A percentile compares a stretch with the other conserved stretches of the same genome.
Conservation (phyloP, 2,113 vertebrate species). For the Ivindomyrus marchei region DNA sequence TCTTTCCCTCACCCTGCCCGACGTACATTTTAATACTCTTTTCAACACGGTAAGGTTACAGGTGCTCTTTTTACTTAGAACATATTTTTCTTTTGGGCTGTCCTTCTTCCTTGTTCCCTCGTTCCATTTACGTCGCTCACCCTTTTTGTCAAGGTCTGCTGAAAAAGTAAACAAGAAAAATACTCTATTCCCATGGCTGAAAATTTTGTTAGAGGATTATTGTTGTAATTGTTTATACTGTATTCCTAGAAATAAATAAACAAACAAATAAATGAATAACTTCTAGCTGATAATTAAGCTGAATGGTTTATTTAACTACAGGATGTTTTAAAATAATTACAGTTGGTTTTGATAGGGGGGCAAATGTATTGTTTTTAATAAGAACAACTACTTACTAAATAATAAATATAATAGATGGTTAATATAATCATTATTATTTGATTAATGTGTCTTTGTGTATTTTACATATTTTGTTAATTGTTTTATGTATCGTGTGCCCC, state of each 20-base stretch:
- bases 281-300: not conserved
- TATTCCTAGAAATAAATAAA: not conserved
- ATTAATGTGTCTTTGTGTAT: not conserved
- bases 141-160: not conserved
- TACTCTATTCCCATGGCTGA: not conserved
- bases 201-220: not conserved
- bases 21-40: constrained; percentile 11
- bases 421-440: not conserved
- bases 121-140: constrained; percentile 6
- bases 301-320: not conserved
- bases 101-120: not conserved
- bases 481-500: not conserved
- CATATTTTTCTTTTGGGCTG: not conserved
- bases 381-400: not conserved
- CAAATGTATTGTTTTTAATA: not conserved
- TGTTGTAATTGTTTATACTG: not conserved
- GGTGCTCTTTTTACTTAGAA: not conserved
- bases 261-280: not conserved
- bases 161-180: not conserved
- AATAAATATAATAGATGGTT: not conserved
- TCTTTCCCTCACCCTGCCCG: not conserved
- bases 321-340: not conserved
- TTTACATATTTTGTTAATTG: not conserved
- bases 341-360: not conserved
- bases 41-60: constrained; percentile 37